Conservation (phyloP, 1,140 invertebrate species). For the Lepidurus arcticus region DNA sequence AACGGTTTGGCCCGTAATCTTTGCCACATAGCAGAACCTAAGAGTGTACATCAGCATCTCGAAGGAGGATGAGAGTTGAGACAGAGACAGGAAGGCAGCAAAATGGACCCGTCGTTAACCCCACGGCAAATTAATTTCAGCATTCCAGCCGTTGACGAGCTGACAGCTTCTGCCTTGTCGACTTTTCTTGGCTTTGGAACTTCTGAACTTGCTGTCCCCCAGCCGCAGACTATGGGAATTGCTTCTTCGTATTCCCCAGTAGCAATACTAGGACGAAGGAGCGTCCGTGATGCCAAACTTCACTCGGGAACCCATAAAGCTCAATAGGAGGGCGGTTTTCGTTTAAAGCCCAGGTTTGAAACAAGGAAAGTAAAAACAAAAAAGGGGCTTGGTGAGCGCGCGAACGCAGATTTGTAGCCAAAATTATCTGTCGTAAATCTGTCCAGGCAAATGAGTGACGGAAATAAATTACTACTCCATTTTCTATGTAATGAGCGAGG, state of each 20-base stretch:
- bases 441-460: neutral
- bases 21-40: slow-evolving; percentile 10
- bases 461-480: neutral
- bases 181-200: slow-evolving; percentile 3
- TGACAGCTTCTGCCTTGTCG: slow-evolving; percentile 14
- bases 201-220: neutral
- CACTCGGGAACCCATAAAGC: slow-evolving; percentile 6
- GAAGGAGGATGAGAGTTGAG: slow-evolving; percentile 1
- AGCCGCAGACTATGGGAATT: neutral
- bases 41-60: slow-evolving; percentile 1
- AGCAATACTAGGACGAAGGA: neutral
- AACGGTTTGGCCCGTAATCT: slow-evolving; percentile 18
- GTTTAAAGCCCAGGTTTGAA: neutral
- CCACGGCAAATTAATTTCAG: slow-evolving; percentile 19
- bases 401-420: slow-evolving; percentile 14
- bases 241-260: neutral
- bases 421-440: slow-evolving; percentile 13
- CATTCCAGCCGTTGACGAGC: slow-evolving; percentile 18
- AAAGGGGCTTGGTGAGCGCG: neutral
- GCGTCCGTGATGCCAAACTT: neutral
- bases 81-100: slow-evolving; percentile 20
- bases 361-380: neutral
- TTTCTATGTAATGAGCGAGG: neutral
- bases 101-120: slow-evolving; percentile 21
- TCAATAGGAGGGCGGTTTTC: neutral